These are phyloP conservation scores for Eretmochelys imbricata DNA, from an alignment of 2,113 vertebrate species.

Conservation along the genomic window DNA sequence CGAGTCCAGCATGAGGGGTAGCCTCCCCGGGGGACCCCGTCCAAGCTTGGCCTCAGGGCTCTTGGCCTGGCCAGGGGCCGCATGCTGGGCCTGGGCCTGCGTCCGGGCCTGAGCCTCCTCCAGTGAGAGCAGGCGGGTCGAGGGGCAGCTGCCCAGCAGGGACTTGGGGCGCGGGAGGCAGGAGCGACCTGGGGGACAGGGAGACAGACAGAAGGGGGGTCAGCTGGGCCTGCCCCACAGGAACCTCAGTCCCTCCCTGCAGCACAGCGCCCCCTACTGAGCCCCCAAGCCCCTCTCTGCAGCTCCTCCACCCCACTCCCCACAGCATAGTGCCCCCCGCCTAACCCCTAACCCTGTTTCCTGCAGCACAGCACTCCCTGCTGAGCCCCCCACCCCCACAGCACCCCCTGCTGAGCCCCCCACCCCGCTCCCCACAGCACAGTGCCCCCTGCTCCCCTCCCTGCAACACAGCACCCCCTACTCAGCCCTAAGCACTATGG, in stretches of 20 bases:
- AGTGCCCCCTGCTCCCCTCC: too few relatives aligned
- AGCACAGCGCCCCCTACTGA: not conserved
- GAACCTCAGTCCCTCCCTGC: not conserved
- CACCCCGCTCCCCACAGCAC: too few relatives aligned
- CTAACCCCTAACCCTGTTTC: too few relatives aligned
- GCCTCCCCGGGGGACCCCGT: constrained; percentile 36
- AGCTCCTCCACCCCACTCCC: not conserved
- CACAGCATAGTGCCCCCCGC: too few relatives aligned
- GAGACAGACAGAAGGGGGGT: not conserved
- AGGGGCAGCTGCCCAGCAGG: constrained; percentile 74
- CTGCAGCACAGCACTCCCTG: not conserved
- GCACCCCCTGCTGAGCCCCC: not conserved
- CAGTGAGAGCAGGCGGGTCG: constrained; percentile 81
- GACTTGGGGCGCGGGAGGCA: constrained; percentile 85
- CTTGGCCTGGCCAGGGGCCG: not conserved
- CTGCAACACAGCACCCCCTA: too few relatives aligned
- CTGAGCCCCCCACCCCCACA: not conserved
- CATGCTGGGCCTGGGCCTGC: constrained; percentile 63
- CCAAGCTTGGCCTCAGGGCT: constrained; percentile 58
- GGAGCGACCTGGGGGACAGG: constrained; percentile 76
- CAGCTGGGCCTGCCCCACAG: not conserved
- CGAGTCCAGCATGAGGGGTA: constrained; percentile 65
- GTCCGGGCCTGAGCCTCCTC: constrained; percentile 87
- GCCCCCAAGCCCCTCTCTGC: too few relatives aligned
- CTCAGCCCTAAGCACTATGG: not conserved